Evolutionary conservation across 2,113 vertebrate species (phyloP), one percentile per base, ranked within the genome.

Genomic region (Lepidothrix coronata): DNA sequence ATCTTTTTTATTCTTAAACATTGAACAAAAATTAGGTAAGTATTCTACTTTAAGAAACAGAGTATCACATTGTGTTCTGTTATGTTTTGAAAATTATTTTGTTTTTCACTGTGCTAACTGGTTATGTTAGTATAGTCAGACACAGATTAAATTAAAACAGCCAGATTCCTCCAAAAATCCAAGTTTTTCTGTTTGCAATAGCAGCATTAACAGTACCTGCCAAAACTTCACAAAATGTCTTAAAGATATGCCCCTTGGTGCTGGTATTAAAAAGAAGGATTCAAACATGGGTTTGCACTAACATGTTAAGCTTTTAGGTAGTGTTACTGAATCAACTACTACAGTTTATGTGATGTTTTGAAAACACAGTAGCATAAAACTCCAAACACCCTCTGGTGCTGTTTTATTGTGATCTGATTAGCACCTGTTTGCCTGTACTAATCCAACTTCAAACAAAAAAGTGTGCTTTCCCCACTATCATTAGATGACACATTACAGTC

Each of bases 331-430:
- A 95, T 8, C 15, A 93, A 39, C 31, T 46, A 78, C 51, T 92
- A 16, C 91, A 76, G 76, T 81, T 89, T 88, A 76, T 91, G 91
- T 92, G 89, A 94, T 95, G 88, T 94, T 96, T 92, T 87, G 49
- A 95, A 95, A 95, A 96, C 66, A 86, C 1, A 46, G 57, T 33
- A 17, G 46, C 61, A 91, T 66, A 89, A 92, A 79, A 43, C 81
- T 95, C 49, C 51, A 79, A 88, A 92, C 49, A 94, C 55, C 94
- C 92, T 89, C 83, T 1, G 25, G 94, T 74, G 57, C 46, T 87
- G 46, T 65, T 96, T 95, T 82, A 86, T n/a, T 94, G 52, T 94
- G 91, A 96, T 96, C 89, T 96, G 94, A 97, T 96, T 96, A 97
- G 89, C 79, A 95, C 94, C 92, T 95, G 95, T 94, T 96, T 93